Evolutionary conservation across 2,113 vertebrate genomes (phyloP), one percentile per base, ranked within the genome.

Genomic region (Arizona elegans): DNA sequence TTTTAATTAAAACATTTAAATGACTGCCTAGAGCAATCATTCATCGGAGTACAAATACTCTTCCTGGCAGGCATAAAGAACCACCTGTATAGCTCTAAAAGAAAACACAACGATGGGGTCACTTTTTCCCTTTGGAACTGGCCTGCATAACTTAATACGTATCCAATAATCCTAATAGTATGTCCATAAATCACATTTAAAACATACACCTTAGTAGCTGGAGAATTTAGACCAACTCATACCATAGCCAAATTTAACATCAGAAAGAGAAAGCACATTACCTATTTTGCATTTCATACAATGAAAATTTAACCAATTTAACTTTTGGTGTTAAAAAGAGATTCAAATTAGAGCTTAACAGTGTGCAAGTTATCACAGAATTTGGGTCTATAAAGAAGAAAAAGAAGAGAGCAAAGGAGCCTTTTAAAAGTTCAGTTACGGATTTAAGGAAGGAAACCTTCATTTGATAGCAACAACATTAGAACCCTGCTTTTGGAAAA

Each of bases 401-500:
- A 59, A 62, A 13, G 21, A 59, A 50, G 53, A 26, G 11, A n/a
- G 4, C 91, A 59, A 90, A 26, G 85, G 53, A 85, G 90, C 53
- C 91, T 29, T 86, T 33, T 52, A 1, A 86, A 85, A 90, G 38
- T 56, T 58, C 56, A 62, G 43, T 90, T 19, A 62, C 9, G 21
- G 93, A 90, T 97, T 91, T 94, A 88, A 93, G 90, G 12, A 53
- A 58, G 94, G 26, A 95, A 94, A 92, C 91, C 70, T 55, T 33
- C 47, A 54, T 91, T 91, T 75, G 95, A 89, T 96, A 94, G 96
- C 91, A 92, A 91, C 58, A 58, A 89, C 13, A 87, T 93, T 90
- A 91, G 94, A 95, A 96, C 94, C 93, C 95, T 96, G 96, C 95
- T 97, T 97, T 97, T 95, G 29, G 0, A 43, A 65, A 93, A 50